Conservation (phyloP, 2,888 invertebrate genomes). For the Halocaridina rubra region DNA sequence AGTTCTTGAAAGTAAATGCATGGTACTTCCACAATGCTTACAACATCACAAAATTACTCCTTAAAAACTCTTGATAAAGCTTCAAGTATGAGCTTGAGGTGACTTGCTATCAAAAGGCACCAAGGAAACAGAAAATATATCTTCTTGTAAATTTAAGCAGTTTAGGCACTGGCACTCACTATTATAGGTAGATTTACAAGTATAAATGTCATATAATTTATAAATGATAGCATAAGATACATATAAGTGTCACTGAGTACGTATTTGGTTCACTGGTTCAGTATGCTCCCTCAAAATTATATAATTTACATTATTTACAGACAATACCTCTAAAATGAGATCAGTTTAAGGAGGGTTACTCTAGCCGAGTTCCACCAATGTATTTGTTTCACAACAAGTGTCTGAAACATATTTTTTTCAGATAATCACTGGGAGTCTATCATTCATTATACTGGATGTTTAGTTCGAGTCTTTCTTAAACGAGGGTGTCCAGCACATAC, state of each 20-base stretch:
- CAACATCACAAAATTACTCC: slow-evolving; percentile 15
- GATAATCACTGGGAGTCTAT: too few species aligned
- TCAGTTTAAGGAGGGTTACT: not conserved
- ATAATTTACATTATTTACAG: not conserved
- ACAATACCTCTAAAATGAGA: slow-evolving; percentile 20
- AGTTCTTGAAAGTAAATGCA: not conserved
- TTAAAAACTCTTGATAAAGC: slow-evolving; percentile 40
- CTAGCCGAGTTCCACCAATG: not conserved
- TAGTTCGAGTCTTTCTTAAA: too few species aligned
- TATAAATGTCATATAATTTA: not conserved
- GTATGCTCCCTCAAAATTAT: not conserved
- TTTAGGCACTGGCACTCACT: not conserved
- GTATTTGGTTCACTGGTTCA: slow-evolving; percentile 29
- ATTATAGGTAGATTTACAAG: not conserved
- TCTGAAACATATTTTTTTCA: too few species aligned
- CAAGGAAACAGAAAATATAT: not conserved
- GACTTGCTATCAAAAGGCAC: slow-evolving; percentile 29
- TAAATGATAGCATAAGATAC: not conserved
- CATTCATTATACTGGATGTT: too few species aligned
- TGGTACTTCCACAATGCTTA: not conserved
- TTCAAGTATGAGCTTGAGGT: slow-evolving; percentile 40
- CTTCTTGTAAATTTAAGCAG: not conserved
- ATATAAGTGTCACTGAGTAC: slow-evolving; percentile 21
- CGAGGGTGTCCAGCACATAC: slow-evolving; percentile 68
- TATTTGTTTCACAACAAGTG: not conserved